Percentiles rank a stretch among this genome's conserved stretches.
phyloP scores from a whole-genome alignment of 2,888 invertebrate species.

The Monochamus alternatus region DNA sequence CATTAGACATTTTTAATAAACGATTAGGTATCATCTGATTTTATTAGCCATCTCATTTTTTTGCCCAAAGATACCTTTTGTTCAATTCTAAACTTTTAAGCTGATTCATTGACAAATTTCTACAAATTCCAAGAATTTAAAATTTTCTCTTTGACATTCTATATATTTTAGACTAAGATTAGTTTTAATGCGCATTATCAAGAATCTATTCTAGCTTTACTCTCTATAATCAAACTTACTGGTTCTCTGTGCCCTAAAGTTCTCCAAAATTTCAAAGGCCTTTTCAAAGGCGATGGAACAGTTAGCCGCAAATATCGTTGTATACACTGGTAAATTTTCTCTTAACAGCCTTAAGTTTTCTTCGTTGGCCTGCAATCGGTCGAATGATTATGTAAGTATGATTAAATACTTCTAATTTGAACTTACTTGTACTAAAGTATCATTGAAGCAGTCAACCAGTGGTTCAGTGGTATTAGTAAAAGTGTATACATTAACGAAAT shows the following conservation, averaged over 20 bases:
- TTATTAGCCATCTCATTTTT: too few relatives aligned
- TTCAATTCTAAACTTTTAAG: too few relatives aligned
- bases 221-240: slow-evolving; percentile 40
- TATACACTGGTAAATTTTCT: slow-evolving; percentile 64
- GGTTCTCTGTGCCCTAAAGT: slow-evolving; percentile 56
- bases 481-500: slow-evolving; percentile 96
- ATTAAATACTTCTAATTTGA: neutral
- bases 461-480: slow-evolving; percentile 87
- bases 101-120: too few relatives aligned
- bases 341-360: slow-evolving; percentile 68
- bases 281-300: slow-evolving; percentile 72
- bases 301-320: slow-evolving; percentile 61
- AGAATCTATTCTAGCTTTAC: too few relatives aligned
- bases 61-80: too few relatives aligned
- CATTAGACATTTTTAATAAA: too few relatives aligned
- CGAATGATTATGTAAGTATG: neutral
- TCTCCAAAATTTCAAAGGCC: slow-evolving; percentile 87
- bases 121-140: too few relatives aligned
- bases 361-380: slow-evolving; percentile 66
- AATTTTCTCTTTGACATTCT: too few relatives aligned
- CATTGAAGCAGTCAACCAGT: slow-evolving; percentile 91
- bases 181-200: too few relatives aligned
- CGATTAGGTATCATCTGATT: too few relatives aligned
- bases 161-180: too few relatives aligned
- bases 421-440: slow-evolving; percentile 82